These are phyloP conservation scores for Tryphoninae sp. DNA, from an alignment of 2,888 invertebrate species.

Conservation along the genomic window DNA sequence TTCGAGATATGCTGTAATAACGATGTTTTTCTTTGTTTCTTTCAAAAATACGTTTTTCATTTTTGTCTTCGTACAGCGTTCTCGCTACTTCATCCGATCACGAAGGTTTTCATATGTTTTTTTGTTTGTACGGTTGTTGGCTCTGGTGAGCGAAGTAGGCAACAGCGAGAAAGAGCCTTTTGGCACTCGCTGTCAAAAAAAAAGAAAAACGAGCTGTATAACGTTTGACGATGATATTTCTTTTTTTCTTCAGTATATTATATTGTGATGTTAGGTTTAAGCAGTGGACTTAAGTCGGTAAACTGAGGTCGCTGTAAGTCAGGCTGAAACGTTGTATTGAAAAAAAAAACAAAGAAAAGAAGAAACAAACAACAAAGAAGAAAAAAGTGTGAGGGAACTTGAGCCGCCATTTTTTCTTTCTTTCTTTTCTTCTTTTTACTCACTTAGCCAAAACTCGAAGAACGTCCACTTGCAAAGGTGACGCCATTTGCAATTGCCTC, in stretches of 20 bases:
- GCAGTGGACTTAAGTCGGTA: slow-evolving; percentile 77
- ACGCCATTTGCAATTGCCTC: slow-evolving; percentile 41
- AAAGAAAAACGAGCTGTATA: slow-evolving; percentile 1
- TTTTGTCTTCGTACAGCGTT: slow-evolving; percentile 25
- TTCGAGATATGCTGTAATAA: slow-evolving; percentile 27
- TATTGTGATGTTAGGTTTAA: slow-evolving; percentile 81
- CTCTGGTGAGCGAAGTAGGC: slow-evolving; percentile 49
- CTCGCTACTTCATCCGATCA: slow-evolving; percentile 51
- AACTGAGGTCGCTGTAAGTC: slow-evolving; percentile 80
- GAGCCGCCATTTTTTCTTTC: slow-evolving; percentile 50
- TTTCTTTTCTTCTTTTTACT: slow-evolving; percentile 31
- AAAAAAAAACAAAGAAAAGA: slow-evolving; percentile 71
- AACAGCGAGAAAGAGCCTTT: slow-evolving; percentile 15
- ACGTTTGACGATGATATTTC: slow-evolving; percentile 47
- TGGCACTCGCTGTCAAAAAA: slow-evolving; percentile 30
- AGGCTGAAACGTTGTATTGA: slow-evolving; percentile 74
- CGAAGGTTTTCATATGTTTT: slow-evolving; percentile 19
- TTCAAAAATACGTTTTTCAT: slow-evolving; percentile 17
- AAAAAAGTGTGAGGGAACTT: slow-evolving; percentile 51
- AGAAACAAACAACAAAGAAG: slow-evolving; percentile 24
- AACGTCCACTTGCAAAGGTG: slow-evolving; percentile 22
- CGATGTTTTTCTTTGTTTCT: slow-evolving; percentile 36
- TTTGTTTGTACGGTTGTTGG: slow-evolving; percentile 51
- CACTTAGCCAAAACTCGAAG: slow-evolving; percentile 17
- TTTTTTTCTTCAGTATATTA: slow-evolving; percentile 76